Evolutionary conservation across 2,113 vertebrate species (phyloP), one percentile per base, ranked within the genome.

Genomic region (Platysteira castanea): DNA sequence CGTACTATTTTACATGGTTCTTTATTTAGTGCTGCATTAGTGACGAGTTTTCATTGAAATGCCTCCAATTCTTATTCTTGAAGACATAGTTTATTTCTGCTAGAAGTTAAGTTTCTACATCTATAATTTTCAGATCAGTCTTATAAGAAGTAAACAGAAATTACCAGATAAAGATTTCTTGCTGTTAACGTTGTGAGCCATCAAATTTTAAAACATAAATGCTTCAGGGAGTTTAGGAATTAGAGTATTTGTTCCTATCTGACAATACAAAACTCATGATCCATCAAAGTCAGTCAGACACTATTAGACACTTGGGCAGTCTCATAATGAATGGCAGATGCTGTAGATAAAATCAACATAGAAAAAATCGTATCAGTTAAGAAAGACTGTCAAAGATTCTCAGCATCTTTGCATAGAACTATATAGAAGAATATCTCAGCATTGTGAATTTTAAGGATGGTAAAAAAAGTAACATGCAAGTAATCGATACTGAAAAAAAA

Each of bases 291-390:
- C 71, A 75, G 5, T 18, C 52, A 70, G 44, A 44, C 11, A 42
- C 21, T 77, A 4, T 50, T 44, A 69, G 68, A 53, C 30, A 42
- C 31, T 37, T 64, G 52, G 22, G 60, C 69, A 60, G 52, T 35
- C 30, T 83, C 27, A 46, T 89, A 93, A 96, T 76, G 47, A 96
- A 81, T 37, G 84, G 31, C 49, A 96, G 54, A 91, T 95, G 71
- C 33, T 54, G 27, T 31, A 52, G 11, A 35, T 24, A 67, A 81
- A 86, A 87, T 54, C 47, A 89, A 46, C 20, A 78, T 0, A 59
- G 23, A 71, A 84, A 63, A 63, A 56, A 57, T 39, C 9, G 35
- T 57, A 41, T 65, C 63, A 86, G 30, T 78, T 21, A 84, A 81
- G 53, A 50, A 89, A 74, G 47, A 61, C 35, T 61, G 54, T 13